Conservation (phyloP, 2,888 invertebrate genomes). For the Dilophus febrilis region DNA sequence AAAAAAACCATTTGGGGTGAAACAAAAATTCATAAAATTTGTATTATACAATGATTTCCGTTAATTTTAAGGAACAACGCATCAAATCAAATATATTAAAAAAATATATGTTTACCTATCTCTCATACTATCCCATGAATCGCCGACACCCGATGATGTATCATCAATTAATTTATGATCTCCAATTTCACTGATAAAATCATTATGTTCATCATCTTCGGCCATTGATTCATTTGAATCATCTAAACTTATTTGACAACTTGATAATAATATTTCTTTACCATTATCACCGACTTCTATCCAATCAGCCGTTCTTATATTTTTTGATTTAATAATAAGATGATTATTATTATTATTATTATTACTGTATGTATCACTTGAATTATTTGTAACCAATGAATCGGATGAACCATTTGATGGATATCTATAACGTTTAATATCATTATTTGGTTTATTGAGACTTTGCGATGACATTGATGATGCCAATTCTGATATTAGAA, state of each 20-base stretch:
- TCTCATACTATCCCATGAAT: conserved; percentile 31
- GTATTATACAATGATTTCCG: too few species aligned
- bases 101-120: conserved; percentile 15
- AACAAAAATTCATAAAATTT: too few species aligned
- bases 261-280: conserved; percentile 35
- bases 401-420: conserved; percentile 29
- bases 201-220: too few species aligned
- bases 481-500: conserved; percentile 51
- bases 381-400: conserved; percentile 19
- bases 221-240: conserved; percentile 32
- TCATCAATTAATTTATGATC: conserved; percentile 28
- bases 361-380: too few species aligned
- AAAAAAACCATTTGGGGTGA: too few species aligned
- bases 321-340: conserved; percentile 25
- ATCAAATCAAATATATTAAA: too few species aligned
- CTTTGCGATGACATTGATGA: conserved; percentile 39
- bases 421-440: conserved; percentile 24
- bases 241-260: conserved; percentile 39
- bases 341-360: conserved; percentile 10
- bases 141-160: conserved; percentile 28
- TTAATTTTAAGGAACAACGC: too few species aligned
- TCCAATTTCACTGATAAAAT: conserved; percentile 12
- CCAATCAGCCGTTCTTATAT: conserved; percentile 34
- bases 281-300: conserved; percentile 37
- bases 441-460: conserved; percentile 11